Percentiles rank a stretch among this genome's conserved stretches.
Conservation (phyloP, 2,113 vertebrate genomes). For the Tragelaphus imberbis region DNA sequence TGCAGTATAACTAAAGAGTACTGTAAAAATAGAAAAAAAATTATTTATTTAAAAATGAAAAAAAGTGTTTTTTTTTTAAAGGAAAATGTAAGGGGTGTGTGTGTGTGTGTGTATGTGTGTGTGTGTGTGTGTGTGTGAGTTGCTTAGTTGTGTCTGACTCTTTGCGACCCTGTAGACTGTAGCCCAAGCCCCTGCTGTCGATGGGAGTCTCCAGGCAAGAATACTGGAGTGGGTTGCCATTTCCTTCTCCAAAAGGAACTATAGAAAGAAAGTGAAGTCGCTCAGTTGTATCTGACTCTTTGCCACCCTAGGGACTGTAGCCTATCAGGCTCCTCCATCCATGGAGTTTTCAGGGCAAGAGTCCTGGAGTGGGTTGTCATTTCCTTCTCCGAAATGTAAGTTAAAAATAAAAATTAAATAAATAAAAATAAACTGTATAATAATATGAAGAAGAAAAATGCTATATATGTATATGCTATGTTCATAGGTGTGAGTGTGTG, state of each 20-base stretch:
- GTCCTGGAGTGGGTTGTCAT: neutral
- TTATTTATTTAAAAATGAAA: neutral
- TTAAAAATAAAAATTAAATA: neutral
- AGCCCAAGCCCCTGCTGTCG: neutral
- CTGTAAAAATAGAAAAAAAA: neutral
- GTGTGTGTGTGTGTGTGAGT: neutral
- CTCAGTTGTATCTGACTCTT: rapidly evolving
- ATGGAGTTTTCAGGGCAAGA: neutral
- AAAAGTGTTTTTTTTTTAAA: rapidly evolving
- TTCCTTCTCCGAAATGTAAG: neutral
- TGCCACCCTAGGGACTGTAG: neutral
- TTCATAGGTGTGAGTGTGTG: neutral
- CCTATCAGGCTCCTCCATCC: neutral
- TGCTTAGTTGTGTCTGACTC: neutral
- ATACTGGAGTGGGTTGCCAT: neutral
- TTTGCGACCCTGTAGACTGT: neutral
- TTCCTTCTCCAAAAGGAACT: neutral
- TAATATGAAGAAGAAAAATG: neutral
- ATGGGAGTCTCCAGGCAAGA: neutral
- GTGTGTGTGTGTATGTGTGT: too few species aligned
- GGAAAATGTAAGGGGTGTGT: rapidly evolving
- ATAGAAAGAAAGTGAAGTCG: neutral
- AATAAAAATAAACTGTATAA: neutral
- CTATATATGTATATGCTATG: neutral
- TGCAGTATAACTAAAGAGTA: neutral